These are phyloP conservation scores for Xestia ashworthii DNA, from an alignment of 2,888 invertebrate species.

Conservation along the genomic window DNA sequence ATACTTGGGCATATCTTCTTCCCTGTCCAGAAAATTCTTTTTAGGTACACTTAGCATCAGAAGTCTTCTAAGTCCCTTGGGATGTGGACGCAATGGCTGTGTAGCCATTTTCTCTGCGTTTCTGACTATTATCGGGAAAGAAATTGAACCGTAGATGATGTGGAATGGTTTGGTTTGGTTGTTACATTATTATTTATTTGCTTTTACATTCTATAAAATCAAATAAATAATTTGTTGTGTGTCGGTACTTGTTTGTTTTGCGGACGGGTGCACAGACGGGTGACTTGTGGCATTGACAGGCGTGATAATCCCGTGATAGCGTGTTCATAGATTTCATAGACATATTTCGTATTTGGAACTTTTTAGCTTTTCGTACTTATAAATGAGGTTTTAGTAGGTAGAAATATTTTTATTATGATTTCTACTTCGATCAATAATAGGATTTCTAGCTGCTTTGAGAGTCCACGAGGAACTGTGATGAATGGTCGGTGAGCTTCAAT, in stretches of 20 bases:
- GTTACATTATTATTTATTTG: slow-evolving; percentile 44
- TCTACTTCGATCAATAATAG: no score
- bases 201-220: neutral
- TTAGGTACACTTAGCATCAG: slow-evolving; percentile 79
- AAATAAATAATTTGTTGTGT: slow-evolving; percentile 35
- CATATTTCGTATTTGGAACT: slow-evolving; percentile 35
- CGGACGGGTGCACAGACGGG: slow-evolving; percentile 22
- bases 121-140: slow-evolving; percentile 69
- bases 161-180: slow-evolving; percentile 5
- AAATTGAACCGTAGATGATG: slow-evolving; percentile 52
- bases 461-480: neutral
- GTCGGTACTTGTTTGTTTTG: slow-evolving; percentile 64
- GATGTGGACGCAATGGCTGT: slow-evolving; percentile 67
- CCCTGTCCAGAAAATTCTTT: slow-evolving; percentile 72
- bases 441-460: no score
- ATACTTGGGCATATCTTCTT: slow-evolving; percentile 78
- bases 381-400: slow-evolving; percentile 1
- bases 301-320: neutral
- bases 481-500: neutral
- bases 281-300: slow-evolving; percentile 5
- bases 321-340: slow-evolving; percentile 39
- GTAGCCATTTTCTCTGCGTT: slow-evolving; percentile 73
- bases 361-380: neutral
- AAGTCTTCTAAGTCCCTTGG: slow-evolving; percentile 78
- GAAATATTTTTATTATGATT: neutral